Evolutionary conservation across 1,140 invertebrate genomes (phyloP).

Genomic region (Matsumurasca onukii): DNA sequence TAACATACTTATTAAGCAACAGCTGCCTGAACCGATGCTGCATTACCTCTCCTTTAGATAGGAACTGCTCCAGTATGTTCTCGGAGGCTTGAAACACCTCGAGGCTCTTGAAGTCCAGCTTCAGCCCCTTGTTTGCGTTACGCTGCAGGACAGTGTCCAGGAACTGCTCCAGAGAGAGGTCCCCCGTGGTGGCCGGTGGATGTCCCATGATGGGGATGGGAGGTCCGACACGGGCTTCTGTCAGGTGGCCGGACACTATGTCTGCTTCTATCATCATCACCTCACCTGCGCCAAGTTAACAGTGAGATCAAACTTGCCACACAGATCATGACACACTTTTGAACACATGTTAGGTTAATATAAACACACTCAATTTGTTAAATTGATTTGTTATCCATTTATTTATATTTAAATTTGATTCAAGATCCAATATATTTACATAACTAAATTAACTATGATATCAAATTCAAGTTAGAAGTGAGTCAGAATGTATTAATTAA

Average conservation of each 20-base stretch:
- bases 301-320: too few species aligned
- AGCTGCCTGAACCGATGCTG: too few species aligned
- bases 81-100: constrained; percentile 64
- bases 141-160: constrained; percentile 46
- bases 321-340: too few species aligned
- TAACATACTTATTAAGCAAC: too few species aligned
- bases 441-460: too few species aligned
- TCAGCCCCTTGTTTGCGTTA: constrained; percentile 64
- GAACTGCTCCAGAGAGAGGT: constrained; percentile 76
- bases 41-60: constrained; percentile 29
- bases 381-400: too few species aligned
- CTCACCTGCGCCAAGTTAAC: constrained; percentile 10
- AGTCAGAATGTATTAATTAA: too few species aligned
- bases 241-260: constrained; percentile 66
- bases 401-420: background rate
- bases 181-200: constrained; percentile 69
- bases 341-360: too few species aligned
- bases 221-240: constrained; percentile 48
- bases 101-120: constrained; percentile 85
- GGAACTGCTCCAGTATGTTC: constrained; percentile 33
- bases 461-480: too few species aligned
- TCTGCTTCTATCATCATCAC: constrained; percentile 82
- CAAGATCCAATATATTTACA: too few species aligned
- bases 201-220: constrained; percentile 82
- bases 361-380: too few species aligned